Percentiles rank a stretch among this genome's conserved stretches.
These are phyloP conservation scores for Melospiza georgiana DNA, from an alignment of 2,113 vertebrate genomes.

Conservation along the genomic window DNA sequence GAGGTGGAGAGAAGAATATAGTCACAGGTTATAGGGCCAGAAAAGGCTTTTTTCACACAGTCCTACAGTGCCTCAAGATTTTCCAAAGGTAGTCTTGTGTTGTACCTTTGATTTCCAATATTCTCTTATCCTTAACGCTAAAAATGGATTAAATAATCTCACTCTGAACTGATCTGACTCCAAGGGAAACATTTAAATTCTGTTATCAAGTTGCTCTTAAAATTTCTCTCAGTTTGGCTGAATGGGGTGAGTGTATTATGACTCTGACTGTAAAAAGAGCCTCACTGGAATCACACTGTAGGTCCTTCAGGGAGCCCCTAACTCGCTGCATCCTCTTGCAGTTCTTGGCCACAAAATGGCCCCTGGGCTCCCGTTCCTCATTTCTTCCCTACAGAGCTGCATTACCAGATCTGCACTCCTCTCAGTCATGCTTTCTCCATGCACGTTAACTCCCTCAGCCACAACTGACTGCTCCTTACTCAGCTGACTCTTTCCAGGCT, in stretches of 20 bases:
- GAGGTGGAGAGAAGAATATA: background rate
- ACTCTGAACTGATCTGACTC: background rate
- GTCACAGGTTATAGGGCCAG: background rate
- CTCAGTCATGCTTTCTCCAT: background rate
- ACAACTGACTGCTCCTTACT: background rate
- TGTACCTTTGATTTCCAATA: background rate
- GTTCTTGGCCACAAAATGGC: background rate
- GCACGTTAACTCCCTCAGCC: background rate
- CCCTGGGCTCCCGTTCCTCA: background rate
- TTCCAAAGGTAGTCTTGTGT: background rate
- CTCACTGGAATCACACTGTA: background rate
- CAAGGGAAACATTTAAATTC: background rate
- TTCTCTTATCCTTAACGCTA: background rate
- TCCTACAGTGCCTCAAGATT: background rate
- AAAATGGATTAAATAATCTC: background rate
- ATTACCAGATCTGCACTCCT: background rate
- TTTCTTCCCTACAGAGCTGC: background rate
- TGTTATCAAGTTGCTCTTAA: background rate
- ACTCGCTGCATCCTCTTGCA: accelerated
- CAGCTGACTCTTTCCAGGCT: background rate
- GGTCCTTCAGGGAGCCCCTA: background rate
- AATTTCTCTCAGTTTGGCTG: background rate
- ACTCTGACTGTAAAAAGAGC: background rate
- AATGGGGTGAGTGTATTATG: background rate
- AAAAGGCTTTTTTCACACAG: background rate